Evolutionary conservation across 2,888 invertebrate genomes (phyloP), one percentile per base, ranked within the genome.

Genomic region (Caenorhabditis sulstoni): DNA sequence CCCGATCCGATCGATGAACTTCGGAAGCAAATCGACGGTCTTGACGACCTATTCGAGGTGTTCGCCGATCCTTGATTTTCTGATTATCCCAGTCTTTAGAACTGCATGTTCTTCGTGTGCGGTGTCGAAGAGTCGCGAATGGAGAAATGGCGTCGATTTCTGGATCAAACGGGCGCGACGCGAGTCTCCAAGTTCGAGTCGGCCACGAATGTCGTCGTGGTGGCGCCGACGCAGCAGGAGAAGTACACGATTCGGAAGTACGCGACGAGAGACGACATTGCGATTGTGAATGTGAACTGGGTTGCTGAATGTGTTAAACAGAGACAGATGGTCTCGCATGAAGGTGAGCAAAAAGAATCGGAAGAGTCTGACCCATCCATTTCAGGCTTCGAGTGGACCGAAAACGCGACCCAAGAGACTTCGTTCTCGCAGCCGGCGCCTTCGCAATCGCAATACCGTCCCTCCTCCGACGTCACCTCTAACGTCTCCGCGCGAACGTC

Each of bases 171-270:
- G 12, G 85, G 85, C 9, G 83, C 83, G 0, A 82, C 81, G 1
- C 70, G 82, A 14, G 81, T 71, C 1, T 29, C 53, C 2, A 70
- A 47, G 11, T 64, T 81, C 29, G 82, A 82, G 8, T 57, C 57
- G 22, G 83, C 85, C 23, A 83, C 83, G 1, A 81, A 83, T 39
- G 79, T 85, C 0, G 65, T 85, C 12, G 83, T 85, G 5, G 39
- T 79, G 18, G 11, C 61, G 22, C 52, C 75, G 20, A 57, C 12
- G 22, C 44, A 44, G 37, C 53, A 55, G 18, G 80, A 80, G 37
- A 49, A 58, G 29, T 8, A 18, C n/a, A 35, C 35, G 9, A 55
- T 80, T 11, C 53, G 80, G 35, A 55, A 55, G 35, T 57, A 44
- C 12, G 8, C 35, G 5, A 39, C 41, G 12, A 62, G 77, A n/a